phyloP scores from a whole-genome alignment of 2,888 invertebrate species.

The Metopia argyrocephala region DNA sequence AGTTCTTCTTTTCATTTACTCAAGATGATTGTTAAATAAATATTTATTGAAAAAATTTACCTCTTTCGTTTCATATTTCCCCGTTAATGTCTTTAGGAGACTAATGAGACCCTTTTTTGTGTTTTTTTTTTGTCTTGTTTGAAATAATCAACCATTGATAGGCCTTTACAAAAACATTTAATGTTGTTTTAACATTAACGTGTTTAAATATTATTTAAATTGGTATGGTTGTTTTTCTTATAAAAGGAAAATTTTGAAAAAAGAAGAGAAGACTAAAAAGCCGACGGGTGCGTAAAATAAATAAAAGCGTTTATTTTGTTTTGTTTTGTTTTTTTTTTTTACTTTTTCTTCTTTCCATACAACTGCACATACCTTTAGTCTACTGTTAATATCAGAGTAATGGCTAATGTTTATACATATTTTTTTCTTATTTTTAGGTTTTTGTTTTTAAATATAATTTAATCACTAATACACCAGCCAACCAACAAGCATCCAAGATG shows the following conservation, averaged over 20 bases:
- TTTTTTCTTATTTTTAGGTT: too few species aligned
- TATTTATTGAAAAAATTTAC: slow-evolving; percentile 52
- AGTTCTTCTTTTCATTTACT: neutral
- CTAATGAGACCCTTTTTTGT: slow-evolving; percentile 11
- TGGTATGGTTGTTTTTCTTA: slow-evolving; percentile 40
- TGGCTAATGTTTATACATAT: slow-evolving; percentile 21
- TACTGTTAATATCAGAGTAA: slow-evolving; percentile 36
- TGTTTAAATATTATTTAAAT: slow-evolving; percentile 53
- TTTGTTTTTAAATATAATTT: too few species aligned
- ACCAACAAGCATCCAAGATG: slow-evolving; percentile 53
- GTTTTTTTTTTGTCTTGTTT: slow-evolving; percentile 7
- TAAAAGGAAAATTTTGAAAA: neutral
- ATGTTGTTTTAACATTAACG: slow-evolving; percentile 16
- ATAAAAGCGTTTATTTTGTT: slow-evolving; percentile 63
- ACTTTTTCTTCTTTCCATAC: neutral
- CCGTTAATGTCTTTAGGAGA: slow-evolving; percentile 9
- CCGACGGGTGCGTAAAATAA: slow-evolving; percentile 76
- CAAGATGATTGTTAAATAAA: slow-evolving; percentile 54
- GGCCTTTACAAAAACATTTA: neutral
- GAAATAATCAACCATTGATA: neutral
- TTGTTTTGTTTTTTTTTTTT: too few species aligned
- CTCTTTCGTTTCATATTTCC: slow-evolving; percentile 29
- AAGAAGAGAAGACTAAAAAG: slow-evolving; percentile 65
- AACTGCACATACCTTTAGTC: slow-evolving; percentile 7
- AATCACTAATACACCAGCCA: neutral